phyloP scores from a whole-genome alignment of 2,113 vertebrate genomes.

The Gallinago paraguaiae region DNA sequence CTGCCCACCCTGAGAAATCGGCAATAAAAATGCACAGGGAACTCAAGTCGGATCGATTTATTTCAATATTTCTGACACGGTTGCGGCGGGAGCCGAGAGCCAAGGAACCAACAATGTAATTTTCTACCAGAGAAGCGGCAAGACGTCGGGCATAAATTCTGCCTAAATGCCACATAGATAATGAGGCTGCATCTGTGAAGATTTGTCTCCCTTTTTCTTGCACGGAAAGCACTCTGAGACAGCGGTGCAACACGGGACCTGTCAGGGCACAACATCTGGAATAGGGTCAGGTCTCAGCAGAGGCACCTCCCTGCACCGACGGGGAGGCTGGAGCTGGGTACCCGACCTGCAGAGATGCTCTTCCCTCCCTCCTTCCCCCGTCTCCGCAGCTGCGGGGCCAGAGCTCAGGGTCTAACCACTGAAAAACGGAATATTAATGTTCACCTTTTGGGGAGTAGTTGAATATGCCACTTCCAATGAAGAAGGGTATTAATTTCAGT shows the following conservation, averaged over 20 bases:
- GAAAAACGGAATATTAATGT: not conserved
- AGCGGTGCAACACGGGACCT: not conserved
- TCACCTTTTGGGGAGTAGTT: not conserved
- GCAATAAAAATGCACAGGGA: slow-evolving; percentile 54
- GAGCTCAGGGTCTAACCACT: not conserved
- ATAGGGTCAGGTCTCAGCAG: accelerated
- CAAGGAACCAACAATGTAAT: not conserved
- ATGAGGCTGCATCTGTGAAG: not conserved
- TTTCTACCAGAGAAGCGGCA: not conserved
- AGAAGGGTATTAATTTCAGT: not conserved
- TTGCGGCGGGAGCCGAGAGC: not conserved
- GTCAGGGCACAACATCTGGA: not conserved
- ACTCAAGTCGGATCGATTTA: not conserved
- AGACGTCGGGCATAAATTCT: slow-evolving; percentile 45
- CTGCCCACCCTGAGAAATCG: not conserved
- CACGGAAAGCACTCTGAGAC: not conserved
- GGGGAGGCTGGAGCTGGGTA: no score
- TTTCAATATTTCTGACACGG: slow-evolving; percentile 57
- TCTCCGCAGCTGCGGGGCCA: not conserved
- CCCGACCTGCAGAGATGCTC: not conserved
- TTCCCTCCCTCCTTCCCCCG: not conserved
- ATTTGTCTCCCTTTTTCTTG: not conserved
- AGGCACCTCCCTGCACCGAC: not conserved
- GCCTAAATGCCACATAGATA: slow-evolving; percentile 60
- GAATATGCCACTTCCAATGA: not conserved